Base-by-base conservation (phyloP, 2,888 invertebrate species). In the Thera britannica region DNA sequence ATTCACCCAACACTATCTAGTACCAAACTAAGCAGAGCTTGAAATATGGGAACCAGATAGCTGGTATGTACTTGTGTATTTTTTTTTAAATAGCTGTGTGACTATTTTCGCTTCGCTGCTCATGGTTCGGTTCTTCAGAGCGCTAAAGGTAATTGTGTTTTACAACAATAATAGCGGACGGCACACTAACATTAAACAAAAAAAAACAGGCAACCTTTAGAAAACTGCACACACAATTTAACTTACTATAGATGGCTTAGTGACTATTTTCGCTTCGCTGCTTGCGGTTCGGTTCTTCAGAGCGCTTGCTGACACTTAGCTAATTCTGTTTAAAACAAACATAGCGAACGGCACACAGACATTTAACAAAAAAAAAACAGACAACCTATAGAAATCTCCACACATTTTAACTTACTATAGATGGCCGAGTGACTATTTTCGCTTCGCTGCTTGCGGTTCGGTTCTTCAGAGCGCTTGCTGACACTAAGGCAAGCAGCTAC, bases 401-500 rank as follows among this genome's bases (percentile, higher is more conserved):
- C 58, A 62, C 69, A 54, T 63, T 51, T 73, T 51, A 73, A 93
- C 93, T 92, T 90, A 92, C 93, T 78, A 77, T 78, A 36, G 90
- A 88, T 35, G 83, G 82, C 58, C 84, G 83, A 75, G 79, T 68
- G 71, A 75, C 75, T 72, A 77, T 77, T 77, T 85, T 82, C 12
- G 71, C 77, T 74, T 77, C 81, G 61, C 76, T 80, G 73, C 77
- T 6, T 35, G 58, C 44, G 11, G 12, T 70, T 78, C 77, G 82
- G 81, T 79, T 86, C 84, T 76, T 86, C 80, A 81, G 76, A 51
- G 84, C 84, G 78, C 84, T 90, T 79, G 90, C 74, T 41, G 90
- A 85, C 51, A 89, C 92, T 89, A 92, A 84, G 54, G 89, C 70
- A 83, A 89, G 87, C 85, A 93, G 90, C 93, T 93, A 88, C 74